phyloP scores from a whole-genome alignment of 2,113 vertebrate genomes.

The Nymphicus hollandicus region DNA sequence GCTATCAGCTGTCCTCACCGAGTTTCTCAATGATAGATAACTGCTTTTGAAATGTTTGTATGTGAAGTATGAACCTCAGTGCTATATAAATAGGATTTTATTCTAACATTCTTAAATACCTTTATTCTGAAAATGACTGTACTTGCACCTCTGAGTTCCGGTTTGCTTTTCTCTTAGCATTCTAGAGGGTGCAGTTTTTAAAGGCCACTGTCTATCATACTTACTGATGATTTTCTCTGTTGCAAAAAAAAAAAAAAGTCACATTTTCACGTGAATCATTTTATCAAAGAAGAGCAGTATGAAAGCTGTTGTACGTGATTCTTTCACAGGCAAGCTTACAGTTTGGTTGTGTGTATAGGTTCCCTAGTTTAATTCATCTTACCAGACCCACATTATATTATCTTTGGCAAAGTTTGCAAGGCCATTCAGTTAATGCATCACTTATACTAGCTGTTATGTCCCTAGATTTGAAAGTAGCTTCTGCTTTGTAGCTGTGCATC shows the following conservation, averaged over 20 bases:
- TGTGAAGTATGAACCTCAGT: not conserved
- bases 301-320: not conserved
- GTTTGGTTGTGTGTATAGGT: not conserved
- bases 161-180: not conserved
- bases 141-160: not conserved
- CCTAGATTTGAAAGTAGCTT: not conserved
- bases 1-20: fast-evolving
- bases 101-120: not conserved
- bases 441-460: not conserved
- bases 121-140: not conserved
- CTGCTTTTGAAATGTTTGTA: not conserved
- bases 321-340: not conserved
- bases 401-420: not conserved
- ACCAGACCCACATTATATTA: not conserved
- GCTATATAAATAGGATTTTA: not conserved
- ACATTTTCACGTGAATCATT: fast-evolving
- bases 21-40: not conserved
- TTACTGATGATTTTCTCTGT: not conserved
- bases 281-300: not conserved
- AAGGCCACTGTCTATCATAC: not conserved
- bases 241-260: not conserved
- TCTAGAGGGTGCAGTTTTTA: not conserved
- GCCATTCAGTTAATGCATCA: not conserved
- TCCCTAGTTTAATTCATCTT: not conserved
- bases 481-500: not conserved